Conservation (phyloP, 2,888 invertebrate genomes). For the Acleris emargana region DNA sequence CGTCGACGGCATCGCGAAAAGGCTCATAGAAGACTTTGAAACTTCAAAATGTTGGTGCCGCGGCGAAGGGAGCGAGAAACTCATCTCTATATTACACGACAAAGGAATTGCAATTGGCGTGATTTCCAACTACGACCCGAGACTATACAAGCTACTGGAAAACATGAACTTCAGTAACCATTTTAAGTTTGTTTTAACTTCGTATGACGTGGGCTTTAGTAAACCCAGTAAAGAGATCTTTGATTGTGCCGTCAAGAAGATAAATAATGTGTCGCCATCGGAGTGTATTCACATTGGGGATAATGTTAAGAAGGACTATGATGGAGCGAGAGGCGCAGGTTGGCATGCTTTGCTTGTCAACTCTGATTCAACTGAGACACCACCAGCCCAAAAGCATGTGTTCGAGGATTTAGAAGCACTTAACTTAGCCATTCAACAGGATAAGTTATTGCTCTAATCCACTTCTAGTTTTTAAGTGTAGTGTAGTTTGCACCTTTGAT, state of each 20-base stretch:
- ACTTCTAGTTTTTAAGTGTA: slow-evolving; percentile 22
- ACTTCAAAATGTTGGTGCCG: slow-evolving; percentile 89
- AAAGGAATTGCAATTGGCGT: slow-evolving; percentile 86
- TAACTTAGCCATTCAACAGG: slow-evolving; percentile 47
- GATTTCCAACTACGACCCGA: slow-evolving; percentile 95
- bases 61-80: slow-evolving; percentile 85
- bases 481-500: slow-evolving; percentile 1
- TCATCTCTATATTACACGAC: slow-evolving; percentile 85
- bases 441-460: slow-evolving; percentile 46
- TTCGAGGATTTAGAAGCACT: slow-evolving; percentile 61
- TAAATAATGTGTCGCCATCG: slow-evolving; percentile 75
- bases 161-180: slow-evolving; percentile 86
- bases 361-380: slow-evolving; percentile 44
- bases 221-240: slow-evolving; percentile 92
- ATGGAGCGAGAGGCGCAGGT: slow-evolving; percentile 88
- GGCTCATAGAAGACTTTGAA: slow-evolving; percentile 87
- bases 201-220: slow-evolving; percentile 88
- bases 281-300: slow-evolving; percentile 94
- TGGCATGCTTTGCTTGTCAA: slow-evolving; percentile 86
- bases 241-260: slow-evolving; percentile 80
- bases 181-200: slow-evolving; percentile 92
- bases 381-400: slow-evolving; percentile 51
- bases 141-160: slow-evolving; percentile 87
- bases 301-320: slow-evolving; percentile 88
- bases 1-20: slow-evolving; percentile 74